Evolutionary conservation across 2,888 invertebrate species (phyloP).

Genomic region (Papilio demoleus): DNA sequence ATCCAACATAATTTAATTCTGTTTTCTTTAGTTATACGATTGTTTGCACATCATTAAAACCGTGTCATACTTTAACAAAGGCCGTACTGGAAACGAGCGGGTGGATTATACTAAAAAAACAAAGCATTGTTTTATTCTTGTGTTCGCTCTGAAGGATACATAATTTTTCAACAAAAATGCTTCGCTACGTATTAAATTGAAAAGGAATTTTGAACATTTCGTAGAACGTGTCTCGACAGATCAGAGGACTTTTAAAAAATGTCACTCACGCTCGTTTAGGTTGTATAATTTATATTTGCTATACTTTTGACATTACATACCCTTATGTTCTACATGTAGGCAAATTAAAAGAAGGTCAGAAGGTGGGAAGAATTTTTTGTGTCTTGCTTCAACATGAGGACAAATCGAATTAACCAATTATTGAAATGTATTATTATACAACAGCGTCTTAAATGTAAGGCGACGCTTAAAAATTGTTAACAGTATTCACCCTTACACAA

Average conservation of each 20-base stretch:
- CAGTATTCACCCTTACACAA: no score
- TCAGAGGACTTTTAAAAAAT: neutral
- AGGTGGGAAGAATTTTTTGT: no score
- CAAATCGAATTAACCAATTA: no score
- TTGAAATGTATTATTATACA: no score
- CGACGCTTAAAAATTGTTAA: no score
- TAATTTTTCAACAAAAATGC: conserved; percentile 27
- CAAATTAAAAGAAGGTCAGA: no score
- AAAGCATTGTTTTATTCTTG: conserved; percentile 33
- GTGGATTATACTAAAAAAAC: conserved; percentile 35
- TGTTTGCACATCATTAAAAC: conserved; percentile 27
- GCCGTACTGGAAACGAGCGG: conserved; percentile 26
- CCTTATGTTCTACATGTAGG: no score
- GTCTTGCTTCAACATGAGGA: no score
- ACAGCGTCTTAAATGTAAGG: no score
- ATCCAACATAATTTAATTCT: neutral
- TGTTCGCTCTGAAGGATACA: conserved; percentile 19
- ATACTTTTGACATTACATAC: no score
- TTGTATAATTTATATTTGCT: no score
- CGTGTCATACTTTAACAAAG: conserved; percentile 33
- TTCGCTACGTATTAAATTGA: conserved; percentile 15
- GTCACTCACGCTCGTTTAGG: neutral
- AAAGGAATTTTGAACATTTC: conserved; percentile 8
- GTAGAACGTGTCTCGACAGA: neutral
- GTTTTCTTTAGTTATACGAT: neutral